These are phyloP conservation scores for Brachyopa scutellaris DNA, from an alignment of 2,888 invertebrate species.

Conservation along the genomic window DNA sequence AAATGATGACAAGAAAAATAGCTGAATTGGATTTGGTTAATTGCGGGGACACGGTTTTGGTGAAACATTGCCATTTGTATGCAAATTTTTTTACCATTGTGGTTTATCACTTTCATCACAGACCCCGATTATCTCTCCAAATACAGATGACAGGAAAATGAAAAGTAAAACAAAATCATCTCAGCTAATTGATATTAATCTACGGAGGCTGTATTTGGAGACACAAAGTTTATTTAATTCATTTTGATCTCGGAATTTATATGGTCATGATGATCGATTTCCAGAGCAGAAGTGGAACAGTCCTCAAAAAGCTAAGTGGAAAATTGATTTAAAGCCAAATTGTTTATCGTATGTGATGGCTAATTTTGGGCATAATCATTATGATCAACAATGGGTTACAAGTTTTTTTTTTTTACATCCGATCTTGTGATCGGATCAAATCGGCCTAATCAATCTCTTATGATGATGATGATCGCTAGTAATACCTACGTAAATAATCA, in stretches of 20 bases:
- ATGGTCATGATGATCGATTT: conserved; percentile 67
- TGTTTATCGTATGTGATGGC: conserved; percentile 15
- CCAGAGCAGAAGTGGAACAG: conserved; percentile 43
- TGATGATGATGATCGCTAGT: conserved; percentile 10
- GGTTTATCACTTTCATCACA: conserved; percentile 46
- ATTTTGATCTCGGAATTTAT: conserved; percentile 59
- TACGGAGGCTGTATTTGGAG: conserved; percentile 26
- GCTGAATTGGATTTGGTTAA: conserved; percentile 48
- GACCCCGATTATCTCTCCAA: conserved; percentile 35
- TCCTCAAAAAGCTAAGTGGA: conserved; percentile 31
- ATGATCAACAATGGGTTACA: conserved; percentile 5
- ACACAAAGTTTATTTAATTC: conserved; percentile 54
- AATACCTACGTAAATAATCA: background rate
- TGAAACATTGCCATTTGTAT: conserved; percentile 38
- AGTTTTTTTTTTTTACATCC: conserved; percentile 18
- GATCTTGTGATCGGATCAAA: conserved; percentile 19
- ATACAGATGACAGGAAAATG: conserved; percentile 16
- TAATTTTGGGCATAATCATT: conserved; percentile 7
- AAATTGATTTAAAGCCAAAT: conserved; percentile 36
- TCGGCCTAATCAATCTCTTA: conserved; percentile 1
- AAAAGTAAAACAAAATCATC: conserved; percentile 20
- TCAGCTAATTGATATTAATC: conserved; percentile 57
- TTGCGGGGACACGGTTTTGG: conserved; percentile 12
- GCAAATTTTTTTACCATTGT: conserved; percentile 39
- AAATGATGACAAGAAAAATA: conserved; percentile 16